These are phyloP conservation scores for Periparus ater DNA, from an alignment of 2,797 vertebrate genomes.

Conservation along the genomic window DNA sequence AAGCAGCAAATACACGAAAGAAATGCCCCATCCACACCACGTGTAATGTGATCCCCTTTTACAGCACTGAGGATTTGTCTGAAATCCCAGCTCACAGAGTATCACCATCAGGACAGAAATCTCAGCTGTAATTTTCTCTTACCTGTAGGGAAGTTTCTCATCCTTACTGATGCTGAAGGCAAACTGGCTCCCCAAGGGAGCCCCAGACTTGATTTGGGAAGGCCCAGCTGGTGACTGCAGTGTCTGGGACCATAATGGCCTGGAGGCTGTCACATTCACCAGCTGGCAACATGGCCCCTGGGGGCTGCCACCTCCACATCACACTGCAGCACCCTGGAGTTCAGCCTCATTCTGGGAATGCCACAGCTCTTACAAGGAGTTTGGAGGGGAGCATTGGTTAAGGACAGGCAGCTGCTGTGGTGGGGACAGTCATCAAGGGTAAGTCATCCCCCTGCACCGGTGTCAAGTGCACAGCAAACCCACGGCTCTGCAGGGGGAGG, in stretches of 20 bases:
- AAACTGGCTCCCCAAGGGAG: neutral
- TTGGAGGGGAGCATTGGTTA: neutral
- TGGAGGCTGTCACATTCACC: neutral
- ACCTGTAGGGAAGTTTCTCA: neutral
- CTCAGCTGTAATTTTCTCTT: neutral
- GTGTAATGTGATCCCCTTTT: rapidly evolving
- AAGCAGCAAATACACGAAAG: neutral
- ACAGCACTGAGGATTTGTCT: rapidly evolving
- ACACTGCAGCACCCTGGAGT: rapidly evolving
- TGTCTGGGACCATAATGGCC: neutral
- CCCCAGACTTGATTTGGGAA: neutral
- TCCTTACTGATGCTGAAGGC: neutral
- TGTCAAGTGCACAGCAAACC: neutral
- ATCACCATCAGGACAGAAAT: neutral
- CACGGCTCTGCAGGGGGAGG: neutral
- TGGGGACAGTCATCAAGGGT: neutral
- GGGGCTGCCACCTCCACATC: neutral
- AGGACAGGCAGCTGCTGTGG: neutral
- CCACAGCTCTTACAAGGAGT: rapidly evolving
- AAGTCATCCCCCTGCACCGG: neutral
- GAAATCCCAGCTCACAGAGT: neutral
- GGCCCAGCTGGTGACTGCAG: neutral
- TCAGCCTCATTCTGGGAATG: rapidly evolving
- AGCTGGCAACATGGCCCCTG: neutral
- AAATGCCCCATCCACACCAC: neutral